These are phyloP conservation scores for Sebastolobus altivelis DNA, from an alignment of 2,797 vertebrate genomes.

Conservation along the genomic window DNA sequence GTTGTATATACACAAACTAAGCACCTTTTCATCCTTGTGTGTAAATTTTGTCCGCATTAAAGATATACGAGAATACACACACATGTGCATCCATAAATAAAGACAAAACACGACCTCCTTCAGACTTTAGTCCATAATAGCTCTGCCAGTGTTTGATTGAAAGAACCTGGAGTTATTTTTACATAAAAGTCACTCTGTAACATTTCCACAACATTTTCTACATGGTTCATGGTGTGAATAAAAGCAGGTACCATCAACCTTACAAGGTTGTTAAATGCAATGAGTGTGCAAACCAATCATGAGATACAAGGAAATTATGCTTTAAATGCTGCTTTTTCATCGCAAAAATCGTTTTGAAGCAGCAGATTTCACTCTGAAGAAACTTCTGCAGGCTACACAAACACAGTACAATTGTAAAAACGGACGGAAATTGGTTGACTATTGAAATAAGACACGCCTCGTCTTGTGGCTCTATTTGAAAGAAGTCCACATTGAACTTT, in stretches of 20 bases:
- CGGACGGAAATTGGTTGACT: no score
- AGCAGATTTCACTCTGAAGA: not conserved
- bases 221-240: not conserved
- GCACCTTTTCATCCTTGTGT: not conserved
- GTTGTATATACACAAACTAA: not conserved
- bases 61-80: slow-evolving; percentile 15
- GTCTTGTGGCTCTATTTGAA: no score
- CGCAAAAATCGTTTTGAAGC: not conserved
- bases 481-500: no score
- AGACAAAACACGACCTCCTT: not conserved
- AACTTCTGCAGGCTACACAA: not conserved
- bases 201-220: not conserved
- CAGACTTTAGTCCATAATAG: not conserved
- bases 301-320: not conserved
- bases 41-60: not conserved
- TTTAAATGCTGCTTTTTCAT: not conserved
- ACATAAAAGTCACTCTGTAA: not conserved
- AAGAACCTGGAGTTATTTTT: not conserved
- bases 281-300: not conserved
- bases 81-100: slow-evolving; percentile 1
- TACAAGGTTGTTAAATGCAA: not conserved
- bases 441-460: no score
- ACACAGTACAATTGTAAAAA: not conserved
- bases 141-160: not conserved
- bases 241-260: not conserved